phyloP scores from a whole-genome alignment of 2,113 vertebrate genomes.

The Paedocypris sp. region DNA sequence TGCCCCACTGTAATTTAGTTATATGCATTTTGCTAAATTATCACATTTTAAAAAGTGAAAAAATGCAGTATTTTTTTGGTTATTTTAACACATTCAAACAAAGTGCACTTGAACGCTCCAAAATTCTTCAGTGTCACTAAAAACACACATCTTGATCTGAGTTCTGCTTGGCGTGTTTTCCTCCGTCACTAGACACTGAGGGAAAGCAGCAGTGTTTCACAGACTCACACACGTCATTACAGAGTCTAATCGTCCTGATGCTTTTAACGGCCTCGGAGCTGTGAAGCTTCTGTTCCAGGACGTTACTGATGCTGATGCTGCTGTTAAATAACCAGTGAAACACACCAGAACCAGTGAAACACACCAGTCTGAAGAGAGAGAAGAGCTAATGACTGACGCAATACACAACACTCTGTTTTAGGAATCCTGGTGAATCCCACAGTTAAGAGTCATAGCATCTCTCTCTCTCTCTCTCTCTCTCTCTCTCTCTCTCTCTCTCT shows the following conservation, averaged over 20 bases:
- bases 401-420: slow-evolving; percentile 30
- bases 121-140: too few relatives aligned
- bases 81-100: too few relatives aligned
- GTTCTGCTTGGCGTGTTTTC: background rate
- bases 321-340: slow-evolving; percentile 10
- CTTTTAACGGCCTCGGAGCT: background rate
- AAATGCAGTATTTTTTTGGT: too few relatives aligned
- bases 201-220: background rate
- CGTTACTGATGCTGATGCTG: background rate
- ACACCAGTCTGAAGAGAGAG: background rate
- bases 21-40: too few relatives aligned
- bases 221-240: background rate
- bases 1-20: too few relatives aligned
- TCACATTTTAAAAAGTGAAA: too few relatives aligned
- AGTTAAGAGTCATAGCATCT: slow-evolving; percentile 4
- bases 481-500: background rate
- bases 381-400: slow-evolving; percentile 17
- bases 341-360: background rate
- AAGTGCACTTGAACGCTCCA: too few relatives aligned
- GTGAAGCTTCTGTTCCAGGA: background rate
- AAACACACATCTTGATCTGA: too few relatives aligned
- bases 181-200: background rate
- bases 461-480: background rate
- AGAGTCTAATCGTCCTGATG: background rate
- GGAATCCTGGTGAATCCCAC: slow-evolving; percentile 14